These are phyloP conservation scores for Gymnorhina tibicen DNA, from an alignment of 2,113 vertebrate species.

Conservation along the genomic window DNA sequence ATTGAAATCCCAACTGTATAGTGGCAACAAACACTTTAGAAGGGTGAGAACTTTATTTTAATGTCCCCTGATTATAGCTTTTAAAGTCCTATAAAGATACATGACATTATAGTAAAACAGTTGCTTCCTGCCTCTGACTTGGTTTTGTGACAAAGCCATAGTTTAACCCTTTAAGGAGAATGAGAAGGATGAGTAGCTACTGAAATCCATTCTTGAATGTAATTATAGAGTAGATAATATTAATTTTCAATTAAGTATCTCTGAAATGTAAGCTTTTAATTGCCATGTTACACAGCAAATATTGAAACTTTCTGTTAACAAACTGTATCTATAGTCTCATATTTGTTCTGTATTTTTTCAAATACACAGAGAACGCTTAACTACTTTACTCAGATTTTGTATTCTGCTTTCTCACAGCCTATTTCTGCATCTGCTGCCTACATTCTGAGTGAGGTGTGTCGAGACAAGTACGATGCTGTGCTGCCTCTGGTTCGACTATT, in stretches of 20 bases:
- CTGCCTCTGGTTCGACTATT: slow-evolving; percentile 90
- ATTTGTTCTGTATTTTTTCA: neutral
- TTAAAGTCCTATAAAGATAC: neutral
- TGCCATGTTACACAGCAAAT: neutral
- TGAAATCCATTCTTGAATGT: neutral
- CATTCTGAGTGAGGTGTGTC: slow-evolving; percentile 92
- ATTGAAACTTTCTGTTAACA: neutral
- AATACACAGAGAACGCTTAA: neutral
- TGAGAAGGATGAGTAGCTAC: neutral
- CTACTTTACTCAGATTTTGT: neutral
- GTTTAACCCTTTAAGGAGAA: neutral
- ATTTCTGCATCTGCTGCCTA: slow-evolving; percentile 94
- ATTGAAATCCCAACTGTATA: neutral
- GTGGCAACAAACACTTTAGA: neutral
- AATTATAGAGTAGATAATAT: neutral
- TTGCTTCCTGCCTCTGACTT: neutral
- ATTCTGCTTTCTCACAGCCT: slow-evolving; percentile 73
- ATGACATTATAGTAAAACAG: neutral
- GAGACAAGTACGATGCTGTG: slow-evolving; percentile 89
- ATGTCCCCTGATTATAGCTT: neutral
- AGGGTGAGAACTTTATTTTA: neutral
- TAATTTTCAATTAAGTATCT: neutral
- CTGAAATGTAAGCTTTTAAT: neutral
- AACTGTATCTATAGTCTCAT: accelerated
- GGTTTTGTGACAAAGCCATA: neutral